phyloP scores from a whole-genome alignment of 2,888 invertebrate species.

The Pterostichus niger region DNA sequence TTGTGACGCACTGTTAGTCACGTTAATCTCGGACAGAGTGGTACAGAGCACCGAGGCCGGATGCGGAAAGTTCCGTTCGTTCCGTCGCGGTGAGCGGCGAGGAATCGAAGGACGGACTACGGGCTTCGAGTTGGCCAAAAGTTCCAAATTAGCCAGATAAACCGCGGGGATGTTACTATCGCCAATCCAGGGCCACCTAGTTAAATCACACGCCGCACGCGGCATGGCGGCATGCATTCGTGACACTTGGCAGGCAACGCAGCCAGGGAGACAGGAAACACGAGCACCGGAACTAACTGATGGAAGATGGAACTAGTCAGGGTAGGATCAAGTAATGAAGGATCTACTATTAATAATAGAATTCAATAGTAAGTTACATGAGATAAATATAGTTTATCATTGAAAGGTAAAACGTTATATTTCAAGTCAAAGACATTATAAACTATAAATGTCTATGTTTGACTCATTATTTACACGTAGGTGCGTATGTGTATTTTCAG shows the following conservation, averaged over 20 bases:
- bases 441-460: too few relatives aligned
- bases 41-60: slow-evolving; percentile 25
- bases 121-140: slow-evolving; percentile 14
- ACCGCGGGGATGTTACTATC: slow-evolving; percentile 13
- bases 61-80: slow-evolving; percentile 28
- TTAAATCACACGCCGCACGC: slow-evolving; percentile 19
- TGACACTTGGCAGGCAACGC: slow-evolving; percentile 15
- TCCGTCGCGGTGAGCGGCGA: slow-evolving; percentile 18
- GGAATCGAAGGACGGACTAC: slow-evolving; percentile 26
- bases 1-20: slow-evolving; percentile 35
- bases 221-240: background rate
- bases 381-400: too few relatives aligned
- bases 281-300: slow-evolving; percentile 50
- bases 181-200: slow-evolving; percentile 16
- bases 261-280: background rate
- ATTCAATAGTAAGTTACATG: too few relatives aligned
- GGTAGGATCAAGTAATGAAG: too few relatives aligned
- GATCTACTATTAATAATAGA: too few relatives aligned
- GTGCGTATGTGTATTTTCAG: too few relatives aligned
- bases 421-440: too few relatives aligned
- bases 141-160: slow-evolving; percentile 50
- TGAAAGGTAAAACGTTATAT: too few relatives aligned
- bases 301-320: slow-evolving; percentile 37
- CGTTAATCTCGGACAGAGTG: slow-evolving; percentile 35
- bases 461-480: too few relatives aligned